Evolutionary conservation across 2,888 invertebrate species (phyloP).

Genomic region (Sesamia inferens): DNA sequence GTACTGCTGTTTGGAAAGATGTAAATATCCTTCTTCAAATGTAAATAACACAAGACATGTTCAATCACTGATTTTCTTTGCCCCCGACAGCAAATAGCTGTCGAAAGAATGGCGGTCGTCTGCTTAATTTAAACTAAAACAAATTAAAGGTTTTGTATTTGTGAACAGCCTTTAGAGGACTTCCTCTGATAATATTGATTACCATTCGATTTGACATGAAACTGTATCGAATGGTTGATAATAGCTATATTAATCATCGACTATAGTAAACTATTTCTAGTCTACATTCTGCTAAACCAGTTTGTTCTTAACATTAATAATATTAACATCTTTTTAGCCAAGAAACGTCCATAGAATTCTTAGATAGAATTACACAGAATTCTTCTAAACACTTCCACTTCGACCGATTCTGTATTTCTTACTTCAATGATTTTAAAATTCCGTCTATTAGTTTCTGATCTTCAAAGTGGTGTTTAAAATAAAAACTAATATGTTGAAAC

Average conservation of each 20-base stretch:
- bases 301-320: no score
- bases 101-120: background rate
- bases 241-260: background rate
- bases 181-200: background rate
- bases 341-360: no score
- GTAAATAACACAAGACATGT: background rate
- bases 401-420: no score
- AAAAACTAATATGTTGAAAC: background rate
- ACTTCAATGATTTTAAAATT: background rate
- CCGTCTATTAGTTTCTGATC: background rate
- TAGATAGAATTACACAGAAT: no score
- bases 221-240: no score
- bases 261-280: background rate
- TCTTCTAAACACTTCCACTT: no score
- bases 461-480: background rate
- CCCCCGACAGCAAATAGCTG: background rate
- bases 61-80: background rate
- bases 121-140: background rate
- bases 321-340: no score
- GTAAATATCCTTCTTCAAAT: no score
- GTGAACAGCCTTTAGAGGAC: background rate
- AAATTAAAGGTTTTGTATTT: background rate
- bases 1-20: no score
- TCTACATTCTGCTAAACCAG: background rate
- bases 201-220: background rate